Conservation (phyloP, 1,140 invertebrate species). For the Heliothis virescens region DNA sequence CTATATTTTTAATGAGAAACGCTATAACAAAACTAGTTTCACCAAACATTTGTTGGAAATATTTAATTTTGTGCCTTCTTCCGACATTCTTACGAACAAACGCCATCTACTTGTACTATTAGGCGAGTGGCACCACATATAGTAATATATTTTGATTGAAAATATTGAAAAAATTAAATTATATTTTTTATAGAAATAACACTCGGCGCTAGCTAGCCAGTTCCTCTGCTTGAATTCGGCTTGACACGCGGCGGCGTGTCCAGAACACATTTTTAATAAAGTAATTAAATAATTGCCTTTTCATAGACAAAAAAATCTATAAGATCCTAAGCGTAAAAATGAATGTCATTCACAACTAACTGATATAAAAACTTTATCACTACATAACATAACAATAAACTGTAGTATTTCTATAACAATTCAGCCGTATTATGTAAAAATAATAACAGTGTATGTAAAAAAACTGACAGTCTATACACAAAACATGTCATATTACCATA, state of each 20-base stretch:
- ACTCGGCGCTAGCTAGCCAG: too few species aligned
- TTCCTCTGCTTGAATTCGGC: too few species aligned
- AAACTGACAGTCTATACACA: conserved; percentile 25
- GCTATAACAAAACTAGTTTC: conserved; percentile 25
- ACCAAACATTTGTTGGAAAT: conserved; percentile 11
- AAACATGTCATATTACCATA: conserved; percentile 44
- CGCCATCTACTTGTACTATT: background rate
- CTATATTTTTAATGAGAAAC: conserved; percentile 31
- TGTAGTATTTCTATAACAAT: background rate
- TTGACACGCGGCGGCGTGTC: too few species aligned
- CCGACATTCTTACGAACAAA: background rate
- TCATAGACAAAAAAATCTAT: too few species aligned
- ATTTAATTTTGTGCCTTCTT: background rate
- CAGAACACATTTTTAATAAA: too few species aligned
- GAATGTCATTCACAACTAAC: background rate
- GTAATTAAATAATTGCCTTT: too few species aligned
- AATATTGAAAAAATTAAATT: too few species aligned
- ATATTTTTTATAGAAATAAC: too few species aligned
- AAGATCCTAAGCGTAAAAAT: too few species aligned
- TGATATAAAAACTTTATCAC: conserved; percentile 22
- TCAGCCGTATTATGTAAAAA: too few species aligned
- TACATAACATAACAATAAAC: conserved; percentile 10
- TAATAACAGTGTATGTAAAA: background rate
- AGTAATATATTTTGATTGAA: background rate
- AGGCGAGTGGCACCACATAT: background rate